Evolutionary conservation across 2,888 invertebrate genomes (phyloP), one percentile per base, ranked within the genome.

Genomic region (Drosophila suboccidentalis): DNA sequence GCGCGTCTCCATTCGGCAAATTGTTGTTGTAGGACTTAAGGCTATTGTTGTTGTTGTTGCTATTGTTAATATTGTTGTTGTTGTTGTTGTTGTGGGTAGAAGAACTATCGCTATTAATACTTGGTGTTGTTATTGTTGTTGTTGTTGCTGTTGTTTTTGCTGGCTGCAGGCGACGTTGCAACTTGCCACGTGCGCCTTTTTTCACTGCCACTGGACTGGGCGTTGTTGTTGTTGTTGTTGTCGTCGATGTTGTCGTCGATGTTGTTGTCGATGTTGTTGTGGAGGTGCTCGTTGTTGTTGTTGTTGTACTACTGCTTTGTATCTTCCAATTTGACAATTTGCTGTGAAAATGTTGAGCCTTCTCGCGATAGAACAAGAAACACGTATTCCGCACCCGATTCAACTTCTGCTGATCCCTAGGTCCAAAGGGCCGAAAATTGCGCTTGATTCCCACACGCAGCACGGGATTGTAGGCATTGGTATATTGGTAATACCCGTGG

Each of bases 361-460:
- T 77, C 57, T 82, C 75, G 36, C 84, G 89, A 51, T 80, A 80
- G 67, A 92, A 92, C n/a, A 80, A 75, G 62, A 90, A 91, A 47
- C 85, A 90, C 39, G 87, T 87, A 34, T 89, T 87, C 13, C 76
- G 75, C 44, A 84, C 49, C 47, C 86, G 80, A 58, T 87, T 75
- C 62, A 64, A 54, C 32, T 73, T 85, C 46, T 73, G 60, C 77
- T 82, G 63, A n/a, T 89, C 86, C 58, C 68, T 75, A 13, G 91
- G 90, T n/a, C 90, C 91, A 2, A 91, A 68, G 4, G 91, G 91
- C 44, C 79, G 83, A 73, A 89, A 83, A 68, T 89, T 87, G 13
- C 81, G 86, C 50, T 91, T 92, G 62, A 92, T 89, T 36, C 91
- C 92, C 36, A 92, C 88, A 17, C 89, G 89, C 70, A 88, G 84